Base-by-base conservation (phyloP, 2,888 invertebrate genomes). In the Charanyca ferruginea region DNA sequence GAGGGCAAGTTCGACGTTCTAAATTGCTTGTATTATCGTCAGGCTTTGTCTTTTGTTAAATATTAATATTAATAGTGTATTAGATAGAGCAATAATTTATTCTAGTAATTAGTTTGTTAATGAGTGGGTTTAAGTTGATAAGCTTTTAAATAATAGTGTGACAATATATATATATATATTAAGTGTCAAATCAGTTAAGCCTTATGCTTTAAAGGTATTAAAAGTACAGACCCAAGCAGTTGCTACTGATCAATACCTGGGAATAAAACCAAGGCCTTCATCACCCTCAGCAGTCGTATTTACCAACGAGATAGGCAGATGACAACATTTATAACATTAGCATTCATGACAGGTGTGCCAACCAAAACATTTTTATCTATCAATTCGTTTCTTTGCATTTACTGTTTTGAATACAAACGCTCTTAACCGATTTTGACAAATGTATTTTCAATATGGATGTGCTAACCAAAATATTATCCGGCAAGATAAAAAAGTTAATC, bases 21-120 rank as follows among this genome's bases (percentile, higher is more conserved):
- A 67, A 77, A 67, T 76, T 49, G 28, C 67, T 49, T 28, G 20
- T 47, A 53, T 75, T 75, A 58, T 57, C 38, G 52, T 42, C 16
- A 38, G 53, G 55, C 22, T 23, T 44, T 32, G 16, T 55, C 25
- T 25, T 25, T n/a, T 51, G 23, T 55, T 28, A 64, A 73, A 55
- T 60, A 70, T 67, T 61, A 66, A 67, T 54, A 54, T 44, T 67
- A 54, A 63, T 60, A 51, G n/a, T 58, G 11, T 49, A 49, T 51
- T 54, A 53, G 20, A 13, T 20, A 55, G 20, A 13, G 13, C 16
- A 16, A 11, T 5, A 64, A 61, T 68, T 64, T 58, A 61, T 64
- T 61, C 13, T 20, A 25, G 63, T 64, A 55, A 64, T 64, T 60
- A 61, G 23, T 63, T 57, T 51, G 20, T 47, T 52, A 62, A 52